A percentile compares a stretch with the other conserved stretches of the same genome.
Conservation (phyloP, 2,113 vertebrate species). For the Asarcornis scutulata region DNA sequence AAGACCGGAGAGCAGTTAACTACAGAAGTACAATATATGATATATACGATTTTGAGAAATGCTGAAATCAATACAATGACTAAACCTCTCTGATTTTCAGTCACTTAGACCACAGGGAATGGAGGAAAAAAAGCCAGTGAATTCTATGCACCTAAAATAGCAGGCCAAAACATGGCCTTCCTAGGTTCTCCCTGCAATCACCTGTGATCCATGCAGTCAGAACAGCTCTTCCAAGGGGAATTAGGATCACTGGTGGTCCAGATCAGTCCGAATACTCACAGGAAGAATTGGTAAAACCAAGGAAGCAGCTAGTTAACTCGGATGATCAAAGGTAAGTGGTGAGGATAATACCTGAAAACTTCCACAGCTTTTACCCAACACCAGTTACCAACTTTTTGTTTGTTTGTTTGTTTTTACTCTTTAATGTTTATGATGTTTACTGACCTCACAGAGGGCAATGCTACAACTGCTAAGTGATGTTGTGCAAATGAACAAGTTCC, state of each 20-base stretch:
- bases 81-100: background rate
- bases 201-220: background rate
- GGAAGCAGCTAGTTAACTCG: background rate
- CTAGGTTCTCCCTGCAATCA: background rate
- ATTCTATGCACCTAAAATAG: background rate
- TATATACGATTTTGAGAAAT: background rate
- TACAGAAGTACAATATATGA: background rate
- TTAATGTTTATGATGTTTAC: background rate
- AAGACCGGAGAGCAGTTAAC: background rate
- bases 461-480: background rate
- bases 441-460: background rate
- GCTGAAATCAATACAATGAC: background rate
- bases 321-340: background rate
- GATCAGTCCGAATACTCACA: background rate
- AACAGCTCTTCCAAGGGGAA: background rate
- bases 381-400: background rate
- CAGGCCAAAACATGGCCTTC: background rate
- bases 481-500: background rate
- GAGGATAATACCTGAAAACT: background rate
- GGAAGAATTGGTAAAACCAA: background rate
- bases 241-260: accelerated
- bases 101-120: background rate
- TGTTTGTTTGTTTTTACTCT: background rate
- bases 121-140: accelerated
- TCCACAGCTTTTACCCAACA: background rate